These are phyloP conservation scores for Eupithecia vulgata DNA, from an alignment of 2,888 invertebrate species.

Conservation along the genomic window DNA sequence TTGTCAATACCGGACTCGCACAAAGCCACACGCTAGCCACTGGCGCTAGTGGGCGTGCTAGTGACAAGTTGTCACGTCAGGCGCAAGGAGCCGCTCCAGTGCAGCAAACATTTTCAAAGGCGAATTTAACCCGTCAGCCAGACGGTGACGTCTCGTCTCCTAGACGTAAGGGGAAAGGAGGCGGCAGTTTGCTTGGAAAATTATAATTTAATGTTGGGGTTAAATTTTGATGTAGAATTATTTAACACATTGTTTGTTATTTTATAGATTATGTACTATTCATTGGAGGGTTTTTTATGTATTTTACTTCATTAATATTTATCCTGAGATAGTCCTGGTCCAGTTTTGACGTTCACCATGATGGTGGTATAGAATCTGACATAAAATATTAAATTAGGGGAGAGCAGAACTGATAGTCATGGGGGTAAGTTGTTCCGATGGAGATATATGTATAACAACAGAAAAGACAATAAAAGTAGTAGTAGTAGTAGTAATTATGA, in stretches of 20 bases:
- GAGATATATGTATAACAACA: too few species aligned
- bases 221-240: not conserved
- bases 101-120: constrained; percentile 57
- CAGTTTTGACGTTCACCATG: not conserved
- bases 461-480: too few species aligned
- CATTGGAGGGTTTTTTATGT: not conserved
- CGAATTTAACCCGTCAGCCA: constrained; percentile 50
- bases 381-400: not conserved
- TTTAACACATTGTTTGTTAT: not conserved
- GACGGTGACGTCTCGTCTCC: constrained; percentile 44
- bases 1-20: constrained; percentile 22
- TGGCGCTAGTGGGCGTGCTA: constrained; percentile 48
- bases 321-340: too few species aligned
- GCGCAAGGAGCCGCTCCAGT: constrained; percentile 50
- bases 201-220: not conserved
- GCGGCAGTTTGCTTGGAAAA: not conserved
- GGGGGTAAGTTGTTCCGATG: too few species aligned
- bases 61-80: constrained; percentile 65
- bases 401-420: too few species aligned
- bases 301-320: not conserved
- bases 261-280: too few species aligned
- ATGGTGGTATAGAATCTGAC: not conserved
- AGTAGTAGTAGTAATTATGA: too few species aligned
- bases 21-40: constrained; percentile 33
- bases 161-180: constrained; percentile 36